phyloP scores from a whole-genome alignment of 2,797 vertebrate species.

The Hephaestus fuliginosus region DNA sequence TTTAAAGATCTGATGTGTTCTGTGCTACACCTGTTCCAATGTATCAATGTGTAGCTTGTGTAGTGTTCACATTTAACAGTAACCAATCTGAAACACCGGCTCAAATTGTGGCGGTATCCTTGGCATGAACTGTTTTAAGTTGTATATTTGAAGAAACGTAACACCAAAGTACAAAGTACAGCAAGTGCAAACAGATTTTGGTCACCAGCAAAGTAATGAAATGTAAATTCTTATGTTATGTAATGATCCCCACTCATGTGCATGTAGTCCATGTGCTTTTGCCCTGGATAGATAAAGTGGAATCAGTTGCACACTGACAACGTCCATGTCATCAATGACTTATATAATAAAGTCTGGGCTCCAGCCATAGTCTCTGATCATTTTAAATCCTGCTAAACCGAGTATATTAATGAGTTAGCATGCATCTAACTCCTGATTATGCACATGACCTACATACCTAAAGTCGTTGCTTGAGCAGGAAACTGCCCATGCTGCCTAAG shows the following conservation, averaged over 20 bases:
- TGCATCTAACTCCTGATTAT: constrained; percentile 27
- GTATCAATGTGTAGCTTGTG: background rate
- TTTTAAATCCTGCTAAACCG: constrained; percentile 27
- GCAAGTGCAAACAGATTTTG: background rate
- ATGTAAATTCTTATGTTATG: background rate
- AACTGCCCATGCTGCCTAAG: background rate
- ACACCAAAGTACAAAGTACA: background rate
- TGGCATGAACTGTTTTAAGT: background rate
- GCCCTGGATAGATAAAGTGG: constrained; percentile 42
- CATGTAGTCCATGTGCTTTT: constrained; percentile 2
- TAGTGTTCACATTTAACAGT: background rate
- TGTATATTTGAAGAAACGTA: background rate
- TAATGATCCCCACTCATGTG: background rate
- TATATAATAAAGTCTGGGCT: constrained; percentile 37
- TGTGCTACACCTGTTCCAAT: constrained; percentile 28
- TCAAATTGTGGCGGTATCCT: background rate
- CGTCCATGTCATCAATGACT: constrained; percentile 31
- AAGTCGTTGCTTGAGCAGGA: constrained; percentile 1
- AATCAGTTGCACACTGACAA: constrained; percentile 27
- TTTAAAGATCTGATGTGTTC: constrained; percentile 34
- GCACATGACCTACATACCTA: constrained; percentile 36
- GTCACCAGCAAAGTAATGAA: background rate
- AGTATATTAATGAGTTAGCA: constrained; percentile 29
- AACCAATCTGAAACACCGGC: background rate
- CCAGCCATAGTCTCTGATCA: constrained; percentile 21